These are phyloP conservation scores for Smittia sp. DNA, from an alignment of 2,888 invertebrate genomes.

Conservation along the genomic window DNA sequence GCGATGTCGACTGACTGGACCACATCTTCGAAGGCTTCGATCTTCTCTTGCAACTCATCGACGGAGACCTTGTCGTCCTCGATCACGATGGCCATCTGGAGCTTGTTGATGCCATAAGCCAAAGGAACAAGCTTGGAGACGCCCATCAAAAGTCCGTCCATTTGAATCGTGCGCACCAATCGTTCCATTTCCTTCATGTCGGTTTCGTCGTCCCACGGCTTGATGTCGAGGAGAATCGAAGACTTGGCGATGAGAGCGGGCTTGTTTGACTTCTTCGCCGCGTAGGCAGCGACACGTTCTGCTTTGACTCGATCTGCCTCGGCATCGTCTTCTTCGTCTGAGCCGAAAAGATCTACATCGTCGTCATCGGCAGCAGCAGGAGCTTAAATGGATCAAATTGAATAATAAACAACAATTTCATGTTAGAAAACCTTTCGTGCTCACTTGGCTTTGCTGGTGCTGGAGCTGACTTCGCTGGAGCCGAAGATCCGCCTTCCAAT, in stretches of 20 bases:
- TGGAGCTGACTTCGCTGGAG: conserved; percentile 42
- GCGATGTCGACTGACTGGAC: conserved; percentile 93
- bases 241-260: conserved; percentile 90
- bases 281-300: conserved; percentile 83
- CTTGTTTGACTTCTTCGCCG: conserved; percentile 90
- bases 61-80: conserved; percentile 95
- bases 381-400: conserved; percentile 33
- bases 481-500: conserved; percentile 47
- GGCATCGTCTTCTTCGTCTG: conserved; percentile 67
- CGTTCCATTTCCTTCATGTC: conserved; percentile 84
- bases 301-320: conserved; percentile 74
- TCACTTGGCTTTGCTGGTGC: conserved; percentile 16
- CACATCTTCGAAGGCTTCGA: conserved; percentile 78
- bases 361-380: conserved; percentile 62
- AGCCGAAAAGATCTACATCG: conserved; percentile 78
- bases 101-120: conserved; percentile 88
- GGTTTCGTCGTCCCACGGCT: conserved; percentile 87
- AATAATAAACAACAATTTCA: neutral
- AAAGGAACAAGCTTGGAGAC: conserved; percentile 86
- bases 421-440: conserved; percentile 43
- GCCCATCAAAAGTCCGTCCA: conserved; percentile 93
- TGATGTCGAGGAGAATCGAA: conserved; percentile 88
- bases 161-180: conserved; percentile 69
- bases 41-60: conserved; percentile 82
- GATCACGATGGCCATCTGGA: conserved; percentile 88